phyloP scores from a whole-genome alignment of 1,140 invertebrate genomes.

The Brachionus asplanchnoidis region DNA sequence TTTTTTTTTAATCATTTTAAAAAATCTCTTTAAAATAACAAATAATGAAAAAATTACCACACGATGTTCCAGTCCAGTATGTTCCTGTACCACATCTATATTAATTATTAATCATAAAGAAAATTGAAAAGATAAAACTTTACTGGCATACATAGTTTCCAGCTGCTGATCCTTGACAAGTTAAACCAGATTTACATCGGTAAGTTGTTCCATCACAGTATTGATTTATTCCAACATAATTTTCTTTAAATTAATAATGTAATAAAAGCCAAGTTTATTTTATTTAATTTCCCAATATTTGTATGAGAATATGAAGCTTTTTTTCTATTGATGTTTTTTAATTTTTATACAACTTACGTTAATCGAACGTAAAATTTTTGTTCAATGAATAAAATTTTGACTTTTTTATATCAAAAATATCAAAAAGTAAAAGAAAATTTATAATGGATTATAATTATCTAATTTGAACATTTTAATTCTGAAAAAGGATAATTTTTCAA shows the following conservation, averaged over 20 bases:
- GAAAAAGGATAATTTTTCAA: too few relatives aligned
- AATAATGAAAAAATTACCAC: background rate
- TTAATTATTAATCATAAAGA: background rate
- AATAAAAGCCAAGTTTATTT: background rate
- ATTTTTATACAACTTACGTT: too few relatives aligned
- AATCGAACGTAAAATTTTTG: too few relatives aligned
- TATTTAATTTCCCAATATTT: too few relatives aligned
- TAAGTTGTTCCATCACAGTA: background rate
- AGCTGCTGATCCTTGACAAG: background rate
- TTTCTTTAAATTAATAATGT: background rate
- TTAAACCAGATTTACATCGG: background rate
- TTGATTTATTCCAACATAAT: background rate
- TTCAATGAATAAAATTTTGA: too few relatives aligned
- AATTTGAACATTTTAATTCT: too few relatives aligned
- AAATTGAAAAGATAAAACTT: background rate
- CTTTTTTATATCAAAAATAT: too few relatives aligned
- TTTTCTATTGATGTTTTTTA: too few relatives aligned
- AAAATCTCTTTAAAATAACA: background rate
- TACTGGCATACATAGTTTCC: background rate
- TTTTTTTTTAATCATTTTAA: background rate
- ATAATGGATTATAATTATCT: too few relatives aligned
- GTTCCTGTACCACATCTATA: background rate
- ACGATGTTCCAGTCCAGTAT: background rate
- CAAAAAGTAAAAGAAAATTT: too few relatives aligned
- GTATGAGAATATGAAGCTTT: too few relatives aligned